These are phyloP conservation scores for Notolabrus celidotus DNA, from an alignment of 2,797 vertebrate species.

Conservation along the genomic window DNA sequence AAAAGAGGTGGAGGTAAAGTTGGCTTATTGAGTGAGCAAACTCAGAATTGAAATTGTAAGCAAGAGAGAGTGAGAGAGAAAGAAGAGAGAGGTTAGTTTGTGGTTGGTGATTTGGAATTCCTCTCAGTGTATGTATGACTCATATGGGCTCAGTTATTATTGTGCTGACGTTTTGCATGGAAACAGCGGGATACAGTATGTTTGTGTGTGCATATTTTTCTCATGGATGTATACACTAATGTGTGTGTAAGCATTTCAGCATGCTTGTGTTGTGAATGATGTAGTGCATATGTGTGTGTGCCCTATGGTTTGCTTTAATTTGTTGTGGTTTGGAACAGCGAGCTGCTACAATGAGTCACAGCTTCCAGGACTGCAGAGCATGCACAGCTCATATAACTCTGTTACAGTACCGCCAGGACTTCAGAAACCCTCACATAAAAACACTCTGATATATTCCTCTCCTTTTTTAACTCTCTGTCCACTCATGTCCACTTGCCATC, in stretches of 20 bases:
- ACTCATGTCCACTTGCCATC: conserved; percentile 5
- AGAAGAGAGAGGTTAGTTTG: conserved; percentile 38
- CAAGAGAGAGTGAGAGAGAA: conserved; percentile 33
- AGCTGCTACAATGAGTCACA: conserved; percentile 79
- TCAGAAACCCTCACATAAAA: conserved; percentile 29
- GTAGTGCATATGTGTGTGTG: conserved; percentile 25
- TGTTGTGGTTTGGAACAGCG: conserved; percentile 72
- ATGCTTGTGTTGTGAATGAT: conserved; percentile 31
- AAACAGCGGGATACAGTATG: conserved; percentile 29
- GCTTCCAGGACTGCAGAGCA: conserved; percentile 69
- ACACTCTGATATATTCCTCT: not conserved
- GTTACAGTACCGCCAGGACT: conserved; percentile 25
- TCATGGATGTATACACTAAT: not conserved
- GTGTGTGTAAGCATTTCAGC: conserved; percentile 29
- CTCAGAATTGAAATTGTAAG: conserved; percentile 21
- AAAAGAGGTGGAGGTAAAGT: conserved; percentile 1
- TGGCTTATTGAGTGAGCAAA: conserved; percentile 23
- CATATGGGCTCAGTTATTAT: conserved; percentile 51
- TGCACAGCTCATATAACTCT: conserved; percentile 22
- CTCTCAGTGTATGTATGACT: conserved; percentile 53
- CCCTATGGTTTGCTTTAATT: conserved; percentile 71
- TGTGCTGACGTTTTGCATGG: conserved; percentile 44
- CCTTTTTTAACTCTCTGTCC: conserved; percentile 26
- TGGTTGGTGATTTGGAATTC: conserved; percentile 65
- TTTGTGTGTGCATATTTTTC: conserved; percentile 30